These are phyloP conservation scores for Pemphigus obesinymphae DNA, from an alignment of 1,140 invertebrate species.

Conservation along the genomic window DNA sequence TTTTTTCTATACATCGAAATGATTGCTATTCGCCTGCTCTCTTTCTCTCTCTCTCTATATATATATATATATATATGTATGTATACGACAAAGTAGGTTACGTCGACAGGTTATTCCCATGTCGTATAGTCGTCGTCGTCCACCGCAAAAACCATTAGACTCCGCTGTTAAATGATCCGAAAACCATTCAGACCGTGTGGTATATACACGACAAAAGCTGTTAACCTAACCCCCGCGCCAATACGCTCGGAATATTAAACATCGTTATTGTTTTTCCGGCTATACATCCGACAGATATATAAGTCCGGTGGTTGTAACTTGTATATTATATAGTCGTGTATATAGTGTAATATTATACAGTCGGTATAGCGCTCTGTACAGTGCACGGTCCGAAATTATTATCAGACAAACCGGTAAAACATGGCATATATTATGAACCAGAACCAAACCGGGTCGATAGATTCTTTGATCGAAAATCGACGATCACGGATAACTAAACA, in stretches of 20 bases:
- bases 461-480: too few relatives aligned
- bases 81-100: neutral
- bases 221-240: neutral
- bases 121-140: neutral
- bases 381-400: too few relatives aligned
- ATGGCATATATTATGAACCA: too few relatives aligned
- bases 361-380: too few relatives aligned
- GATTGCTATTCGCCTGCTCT: neutral
- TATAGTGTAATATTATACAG: too few relatives aligned
- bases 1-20: neutral
- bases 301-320: too few relatives aligned
- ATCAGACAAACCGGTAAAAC: too few relatives aligned
- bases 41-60: too few relatives aligned
- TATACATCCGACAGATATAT: neutral
- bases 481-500: too few relatives aligned
- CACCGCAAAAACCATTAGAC: conserved; percentile 3
- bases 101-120: neutral
- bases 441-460: too few relatives aligned
- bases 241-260: conserved; percentile 5
- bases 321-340: neutral
- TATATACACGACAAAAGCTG: neutral
- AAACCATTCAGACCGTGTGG: neutral
- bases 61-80: too few relatives aligned
- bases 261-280: neutral
- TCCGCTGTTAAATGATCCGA: conserved; percentile 24